Conservation (phyloP, 2,113 vertebrate genomes). For the Diphyllodes magnificus region DNA sequence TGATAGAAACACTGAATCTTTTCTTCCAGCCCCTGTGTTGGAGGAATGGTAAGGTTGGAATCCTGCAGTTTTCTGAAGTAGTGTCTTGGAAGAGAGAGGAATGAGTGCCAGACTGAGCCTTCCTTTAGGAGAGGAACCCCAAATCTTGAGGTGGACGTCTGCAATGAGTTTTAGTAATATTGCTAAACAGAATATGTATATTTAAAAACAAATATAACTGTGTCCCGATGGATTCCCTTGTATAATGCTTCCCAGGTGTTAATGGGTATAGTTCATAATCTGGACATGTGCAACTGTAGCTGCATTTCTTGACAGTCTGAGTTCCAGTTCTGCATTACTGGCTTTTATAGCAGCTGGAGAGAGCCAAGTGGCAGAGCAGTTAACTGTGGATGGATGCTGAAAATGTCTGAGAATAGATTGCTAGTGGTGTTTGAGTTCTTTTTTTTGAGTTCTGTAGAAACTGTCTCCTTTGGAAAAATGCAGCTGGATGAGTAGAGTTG, state of each 20-base stretch:
- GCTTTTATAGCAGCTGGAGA: not conserved
- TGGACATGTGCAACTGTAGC: not conserved
- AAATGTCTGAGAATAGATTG: not conserved
- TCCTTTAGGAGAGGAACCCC: not conserved
- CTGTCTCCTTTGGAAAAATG: not conserved
- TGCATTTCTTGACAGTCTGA: not conserved
- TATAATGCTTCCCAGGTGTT: not conserved
- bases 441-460: not conserved
- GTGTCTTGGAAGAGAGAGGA: not conserved
- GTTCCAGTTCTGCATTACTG: not conserved
- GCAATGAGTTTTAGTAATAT: not conserved
- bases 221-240: not conserved
- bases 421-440: not conserved
- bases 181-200: not conserved
- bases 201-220: not conserved
- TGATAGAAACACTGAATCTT: not conserved
- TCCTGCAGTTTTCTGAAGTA: not conserved
- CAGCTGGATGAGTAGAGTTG: not conserved
- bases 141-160: not conserved
- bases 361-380: not conserved
- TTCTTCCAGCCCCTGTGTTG: not conserved
- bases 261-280: not conserved
- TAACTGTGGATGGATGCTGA: not conserved
- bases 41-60: not conserved
- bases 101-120: not conserved